Base-by-base conservation (phyloP, 2,113 vertebrate genomes). In the Hucho hucho region DNA sequence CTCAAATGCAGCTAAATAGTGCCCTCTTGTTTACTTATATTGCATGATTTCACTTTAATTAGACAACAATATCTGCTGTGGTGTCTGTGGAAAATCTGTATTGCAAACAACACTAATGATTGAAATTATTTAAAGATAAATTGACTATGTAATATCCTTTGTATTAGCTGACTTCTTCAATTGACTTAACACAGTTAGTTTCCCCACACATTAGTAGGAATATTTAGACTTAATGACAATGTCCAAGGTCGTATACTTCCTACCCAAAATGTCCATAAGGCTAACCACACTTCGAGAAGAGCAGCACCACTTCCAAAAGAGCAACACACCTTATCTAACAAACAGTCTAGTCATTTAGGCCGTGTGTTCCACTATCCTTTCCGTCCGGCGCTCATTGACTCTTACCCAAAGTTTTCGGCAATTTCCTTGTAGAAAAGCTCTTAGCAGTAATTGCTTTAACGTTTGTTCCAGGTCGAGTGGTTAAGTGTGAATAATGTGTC, bases 401-500 rank as follows among this genome's bases (percentile, higher is more conserved):
- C 70, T 94, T 90, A 93, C 90, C 93, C 93, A 93, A 94, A 95
- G 93, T 95, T 95, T 94, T 89, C 89, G 81, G 93, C 91, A 90
- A 92, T 94, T 94, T 95, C 93, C 92, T 91, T 89, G 91, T 91
- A 91, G 92, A 93, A 94, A 93, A 92, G 90, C 93, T 95, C 94
- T 95, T 90, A 86, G 92, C 90, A 89, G 92, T 95, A 95, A 96
- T 95, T 95, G 94, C 92, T 93, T 95, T 95, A 95, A 95, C 94
- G 95, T 96, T 95, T 94, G 95, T 95, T 94, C 93, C 92, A 95
- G 94, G 95, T 95, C 94, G 95, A 95, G 93, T 94, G 95, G 94
- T 95, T 95, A 95, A 95, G 93, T 94, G 94, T 95, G 95, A 96
- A 94, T 95, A 96, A 96, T 92, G 92, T 95, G 94, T 95, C 95